Evolutionary conservation across 2,888 invertebrate species (phyloP), one percentile per base, ranked within the genome.

Genomic region (Heterodera filipjevi): DNA sequence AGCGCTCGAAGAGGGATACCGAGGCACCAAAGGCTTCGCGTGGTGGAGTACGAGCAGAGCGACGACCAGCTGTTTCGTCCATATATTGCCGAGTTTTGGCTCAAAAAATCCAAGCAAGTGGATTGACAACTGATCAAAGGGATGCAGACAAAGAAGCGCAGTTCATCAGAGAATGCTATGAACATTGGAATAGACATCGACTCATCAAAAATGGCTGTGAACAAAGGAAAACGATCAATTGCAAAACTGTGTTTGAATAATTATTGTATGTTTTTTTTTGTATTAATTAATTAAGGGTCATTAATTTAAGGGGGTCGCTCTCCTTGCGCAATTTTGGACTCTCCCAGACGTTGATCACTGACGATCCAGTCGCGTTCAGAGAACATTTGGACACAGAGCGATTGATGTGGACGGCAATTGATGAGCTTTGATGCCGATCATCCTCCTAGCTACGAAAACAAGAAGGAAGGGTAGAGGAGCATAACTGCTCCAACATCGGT

Each of bases 121-220:
- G 80, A 3, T 30, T 30, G 68, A 59, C 8, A 5, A 14, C 5
- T 1, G 16, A 64, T 77, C 8, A 80, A 80, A 22, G 32, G 33
- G 66, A n/a, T 33, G 35, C 35, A 12, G 49, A 79, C 5, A 59
- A 46, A 3, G 70, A 68, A n/a, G 3, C 22, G 5, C 16, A 27
- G 14, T 77, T 49, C 14, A 49, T 77, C 27, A 3, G 33, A 44
- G 66, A 80, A 3, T 77, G 66, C 49, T 27, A 32, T 35, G 59
- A 78, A 27, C n/a, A 53, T 49, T 46, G 78, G 66, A 16, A 78
- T 79, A 16, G 2, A 2, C 27, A 22, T 77, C 3, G 78, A 78
- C 19, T 19, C 44, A 59, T 22, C 33, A 8, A 66, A 71, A n/a
- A 76, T 71, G 73, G 73, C 22, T 8, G n/a, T n/a, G 1, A 76